Conservation (phyloP, 2,888 invertebrate genomes). For the Plebejus melissa region DNA sequence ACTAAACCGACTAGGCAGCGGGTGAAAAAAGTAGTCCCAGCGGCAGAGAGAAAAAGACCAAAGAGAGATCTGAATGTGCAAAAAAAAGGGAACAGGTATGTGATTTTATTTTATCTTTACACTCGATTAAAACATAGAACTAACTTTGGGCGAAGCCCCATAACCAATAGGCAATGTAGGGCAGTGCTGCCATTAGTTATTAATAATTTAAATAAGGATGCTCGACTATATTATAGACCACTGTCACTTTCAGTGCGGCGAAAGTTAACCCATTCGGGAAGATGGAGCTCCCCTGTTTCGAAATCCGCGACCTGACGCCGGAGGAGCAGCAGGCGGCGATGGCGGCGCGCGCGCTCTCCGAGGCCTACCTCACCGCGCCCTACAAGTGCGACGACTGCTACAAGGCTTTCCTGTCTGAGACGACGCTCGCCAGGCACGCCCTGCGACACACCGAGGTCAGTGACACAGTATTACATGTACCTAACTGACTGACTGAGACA, state of each 20-base stretch:
- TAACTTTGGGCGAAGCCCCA: too few relatives aligned
- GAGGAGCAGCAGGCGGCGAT: slow-evolving; percentile 27
- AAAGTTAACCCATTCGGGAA: not conserved
- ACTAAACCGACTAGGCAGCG: not conserved
- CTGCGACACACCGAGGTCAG: slow-evolving; percentile 23
- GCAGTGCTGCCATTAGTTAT: too few relatives aligned
- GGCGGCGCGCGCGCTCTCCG: slow-evolving; percentile 10
- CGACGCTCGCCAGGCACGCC: not conserved
- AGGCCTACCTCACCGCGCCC: slow-evolving; percentile 25
- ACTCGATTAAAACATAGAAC: too few relatives aligned
- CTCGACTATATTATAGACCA: not conserved
- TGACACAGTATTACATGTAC: too few relatives aligned
- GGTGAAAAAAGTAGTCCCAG: not conserved
- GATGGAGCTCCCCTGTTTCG: not conserved
- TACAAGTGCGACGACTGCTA: slow-evolving; percentile 27
- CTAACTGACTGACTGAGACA: too few relatives aligned
- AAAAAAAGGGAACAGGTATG: too few relatives aligned
- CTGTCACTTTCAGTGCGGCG: not conserved
- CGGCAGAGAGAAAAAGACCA: too few relatives aligned
- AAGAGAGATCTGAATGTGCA: too few relatives aligned
- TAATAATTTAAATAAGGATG: too few relatives aligned
- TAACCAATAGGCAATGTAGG: too few relatives aligned
- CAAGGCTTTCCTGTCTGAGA: slow-evolving; percentile 19
- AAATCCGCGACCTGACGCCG: not conserved
- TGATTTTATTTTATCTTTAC: too few relatives aligned